phyloP scores from a whole-genome alignment of 2,797 vertebrate species.

The Remorina albescens region DNA sequence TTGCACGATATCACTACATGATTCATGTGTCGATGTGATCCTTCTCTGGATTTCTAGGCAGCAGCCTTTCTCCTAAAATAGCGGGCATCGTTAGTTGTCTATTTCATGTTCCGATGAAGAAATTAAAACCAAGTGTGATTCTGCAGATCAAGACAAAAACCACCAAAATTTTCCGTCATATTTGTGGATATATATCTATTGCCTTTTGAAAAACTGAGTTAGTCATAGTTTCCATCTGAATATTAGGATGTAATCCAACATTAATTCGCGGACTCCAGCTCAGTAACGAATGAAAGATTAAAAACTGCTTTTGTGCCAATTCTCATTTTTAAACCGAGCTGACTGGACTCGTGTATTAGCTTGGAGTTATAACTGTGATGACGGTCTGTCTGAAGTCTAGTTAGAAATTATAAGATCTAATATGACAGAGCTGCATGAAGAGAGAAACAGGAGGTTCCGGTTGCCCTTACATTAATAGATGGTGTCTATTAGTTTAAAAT shows the following conservation, averaged over 20 bases:
- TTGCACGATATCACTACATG: conserved; percentile 26
- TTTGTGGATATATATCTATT: too few species aligned
- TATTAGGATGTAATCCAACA: not conserved
- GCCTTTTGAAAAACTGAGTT: not conserved
- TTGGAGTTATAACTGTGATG: not conserved
- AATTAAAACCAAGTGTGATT: too few species aligned
- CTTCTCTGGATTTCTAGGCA: not conserved
- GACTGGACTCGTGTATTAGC: too few species aligned
- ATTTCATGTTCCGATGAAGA: too few species aligned
- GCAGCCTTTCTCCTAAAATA: not conserved
- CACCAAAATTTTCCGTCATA: too few species aligned
- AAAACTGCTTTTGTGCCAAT: not conserved
- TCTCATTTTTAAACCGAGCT: not conserved
- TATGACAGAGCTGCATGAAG: too few species aligned
- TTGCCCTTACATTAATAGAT: too few species aligned
- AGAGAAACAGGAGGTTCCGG: too few species aligned
- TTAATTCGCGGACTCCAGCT: not conserved
- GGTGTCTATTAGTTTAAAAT: too few species aligned
- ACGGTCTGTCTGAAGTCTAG: not conserved
- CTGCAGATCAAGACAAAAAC: too few species aligned
- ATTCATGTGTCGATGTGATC: conserved; percentile 57
- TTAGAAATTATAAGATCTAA: too few species aligned
- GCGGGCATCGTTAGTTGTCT: not conserved
- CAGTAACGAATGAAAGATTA: not conserved
- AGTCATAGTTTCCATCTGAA: not conserved